Evolutionary conservation across 2,888 invertebrate genomes (phyloP).

Genomic region (Minunthozetes semirufus): DNA sequence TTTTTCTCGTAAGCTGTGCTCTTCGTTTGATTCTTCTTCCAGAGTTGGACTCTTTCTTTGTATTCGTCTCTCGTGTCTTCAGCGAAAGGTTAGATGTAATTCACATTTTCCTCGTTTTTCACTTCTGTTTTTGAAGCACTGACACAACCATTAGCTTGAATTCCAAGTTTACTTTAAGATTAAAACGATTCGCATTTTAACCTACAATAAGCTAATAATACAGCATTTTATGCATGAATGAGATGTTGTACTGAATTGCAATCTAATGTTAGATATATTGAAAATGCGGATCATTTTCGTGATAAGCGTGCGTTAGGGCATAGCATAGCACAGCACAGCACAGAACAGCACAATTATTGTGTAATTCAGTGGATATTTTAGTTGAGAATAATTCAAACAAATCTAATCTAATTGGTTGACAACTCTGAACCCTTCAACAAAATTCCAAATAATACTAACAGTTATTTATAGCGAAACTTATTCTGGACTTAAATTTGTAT

Average conservation of each 20-base stretch:
- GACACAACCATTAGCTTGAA: constrained; percentile 15
- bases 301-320: not conserved
- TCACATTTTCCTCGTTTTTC: not conserved
- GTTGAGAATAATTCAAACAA: constrained; percentile 8
- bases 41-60: not conserved
- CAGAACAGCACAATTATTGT: not conserved
- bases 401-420: constrained; percentile 9
- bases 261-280: constrained; percentile 5
- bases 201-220: constrained; percentile 3
- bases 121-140: not conserved
- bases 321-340: not conserved
- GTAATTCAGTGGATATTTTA: constrained; percentile 12
- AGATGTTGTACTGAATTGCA: not conserved
- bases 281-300: constrained; percentile 13
- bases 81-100: not conserved
- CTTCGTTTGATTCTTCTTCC: not conserved
- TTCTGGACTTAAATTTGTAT: not conserved
- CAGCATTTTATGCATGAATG: constrained; percentile 18
- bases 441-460: too few relatives aligned
- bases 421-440: too few relatives aligned
- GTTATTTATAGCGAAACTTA: too few relatives aligned
- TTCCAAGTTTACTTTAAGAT: constrained; percentile 11
- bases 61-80: not conserved
- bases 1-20: too few relatives aligned
- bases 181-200: constrained; percentile 9